Evolutionary conservation across 2,113 vertebrate species (phyloP).

Genomic region (pig (Sus scrofa)): T2T-Sscrofa CM000813.6:115464001-115464500

Average conservation of each 20-base stretch:
- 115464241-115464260: accelerated
- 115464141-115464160: neutral
- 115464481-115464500: neutral
- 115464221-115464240: neutral
- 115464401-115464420: neutral
- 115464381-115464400: neutral
- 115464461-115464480: neutral
- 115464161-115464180: neutral
- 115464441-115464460: neutral
- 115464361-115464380: neutral
- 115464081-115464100: neutral
- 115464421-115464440: neutral
- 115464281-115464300: neutral
- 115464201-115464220: neutral
- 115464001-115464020: conserved; percentile 18
- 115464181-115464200: neutral
- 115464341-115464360: neutral
- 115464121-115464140: neutral
- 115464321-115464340: neutral
- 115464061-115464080: neutral
- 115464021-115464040: neutral
- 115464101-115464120: neutral
- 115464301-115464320: neutral
- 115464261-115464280: neutral
- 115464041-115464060: neutral